Evolutionary conservation across 2,888 invertebrate species (phyloP).

Genomic region (Mimachlamys varia): DNA sequence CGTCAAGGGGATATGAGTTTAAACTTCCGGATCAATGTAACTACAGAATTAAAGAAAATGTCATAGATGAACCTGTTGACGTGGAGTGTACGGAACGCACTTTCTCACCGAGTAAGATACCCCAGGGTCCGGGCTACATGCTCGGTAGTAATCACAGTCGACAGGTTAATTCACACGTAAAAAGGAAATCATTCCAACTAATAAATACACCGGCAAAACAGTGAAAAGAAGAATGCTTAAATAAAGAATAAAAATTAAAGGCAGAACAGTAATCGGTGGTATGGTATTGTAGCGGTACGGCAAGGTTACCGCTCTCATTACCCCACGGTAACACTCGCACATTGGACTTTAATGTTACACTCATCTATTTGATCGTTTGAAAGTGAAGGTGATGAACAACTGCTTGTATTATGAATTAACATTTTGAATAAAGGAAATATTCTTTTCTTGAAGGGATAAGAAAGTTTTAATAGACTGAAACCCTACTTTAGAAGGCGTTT

Average conservation of each 20-base stretch:
- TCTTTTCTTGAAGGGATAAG: constrained; percentile 23
- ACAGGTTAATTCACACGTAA: constrained; percentile 36
- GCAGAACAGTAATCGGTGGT: background rate
- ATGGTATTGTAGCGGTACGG: background rate
- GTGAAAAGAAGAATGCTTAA: constrained; percentile 25
- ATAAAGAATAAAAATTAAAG: background rate
- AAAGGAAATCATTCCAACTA: background rate
- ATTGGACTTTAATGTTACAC: constrained; percentile 11
- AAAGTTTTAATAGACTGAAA: constrained; percentile 26
- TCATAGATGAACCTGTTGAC: background rate
- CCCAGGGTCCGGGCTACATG: background rate
- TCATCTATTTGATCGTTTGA: constrained; percentile 9
- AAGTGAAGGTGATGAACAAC: background rate
- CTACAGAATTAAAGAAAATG: background rate
- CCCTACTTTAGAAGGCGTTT: background rate
- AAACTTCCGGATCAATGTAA: background rate
- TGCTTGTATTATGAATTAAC: constrained; percentile 13
- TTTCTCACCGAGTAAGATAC: constrained; percentile 13
- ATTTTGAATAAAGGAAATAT: constrained; percentile 14
- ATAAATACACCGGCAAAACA: background rate
- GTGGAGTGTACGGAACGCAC: background rate
- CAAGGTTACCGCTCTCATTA: background rate
- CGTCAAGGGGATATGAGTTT: background rate
- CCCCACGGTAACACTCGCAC: background rate
- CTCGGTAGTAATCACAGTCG: background rate